Conservation (phyloP, 2,113 vertebrate species). For the Brienomyrus longianalis region DNA sequence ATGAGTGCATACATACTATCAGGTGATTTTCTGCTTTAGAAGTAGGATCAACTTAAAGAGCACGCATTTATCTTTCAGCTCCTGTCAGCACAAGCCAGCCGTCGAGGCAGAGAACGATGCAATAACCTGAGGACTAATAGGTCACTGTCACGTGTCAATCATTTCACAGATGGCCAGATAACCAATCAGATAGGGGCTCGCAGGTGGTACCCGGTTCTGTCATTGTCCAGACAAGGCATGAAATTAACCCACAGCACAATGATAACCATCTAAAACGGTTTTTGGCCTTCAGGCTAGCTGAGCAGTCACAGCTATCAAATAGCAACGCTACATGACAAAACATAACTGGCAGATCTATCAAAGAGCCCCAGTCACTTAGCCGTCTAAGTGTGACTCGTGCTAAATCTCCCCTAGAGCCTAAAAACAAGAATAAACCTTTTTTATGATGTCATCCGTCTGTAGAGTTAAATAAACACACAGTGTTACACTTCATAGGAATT, state of each 20-base stretch:
- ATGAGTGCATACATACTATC: conserved; percentile 15
- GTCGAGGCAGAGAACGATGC: conserved; percentile 34
- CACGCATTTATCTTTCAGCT: conserved; percentile 46
- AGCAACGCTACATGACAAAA: conserved; percentile 22
- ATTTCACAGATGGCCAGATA: conserved; percentile 57
- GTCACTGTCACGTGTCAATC: conserved; percentile 69
- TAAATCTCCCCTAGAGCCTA: conserved; percentile 2
- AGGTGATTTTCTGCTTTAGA: conserved; percentile 30
- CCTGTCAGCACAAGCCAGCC: not conserved
- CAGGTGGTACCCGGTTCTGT: conserved; percentile 35
- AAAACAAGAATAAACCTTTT: not conserved
- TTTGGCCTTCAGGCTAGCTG: conserved; percentile 39
- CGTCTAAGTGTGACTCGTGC: conserved; percentile 7
- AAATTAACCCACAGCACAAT: conserved; percentile 55
- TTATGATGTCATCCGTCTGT: not conserved
- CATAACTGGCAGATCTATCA: conserved; percentile 36
- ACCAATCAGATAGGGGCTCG: conserved; percentile 34
- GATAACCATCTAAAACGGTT: conserved; percentile 55
- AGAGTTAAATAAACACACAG: not conserved
- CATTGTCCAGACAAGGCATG: conserved; percentile 31
- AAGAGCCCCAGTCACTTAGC: conserved; percentile 26
- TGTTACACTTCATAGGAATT: not conserved
- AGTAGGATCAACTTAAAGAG: conserved; percentile 50
- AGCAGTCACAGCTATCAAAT: conserved; percentile 43
- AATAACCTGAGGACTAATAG: conserved; percentile 55